Evolutionary conservation across 2,888 invertebrate genomes (phyloP), one percentile per base, ranked within the genome.

Genomic region (Arge pagana): DNA sequence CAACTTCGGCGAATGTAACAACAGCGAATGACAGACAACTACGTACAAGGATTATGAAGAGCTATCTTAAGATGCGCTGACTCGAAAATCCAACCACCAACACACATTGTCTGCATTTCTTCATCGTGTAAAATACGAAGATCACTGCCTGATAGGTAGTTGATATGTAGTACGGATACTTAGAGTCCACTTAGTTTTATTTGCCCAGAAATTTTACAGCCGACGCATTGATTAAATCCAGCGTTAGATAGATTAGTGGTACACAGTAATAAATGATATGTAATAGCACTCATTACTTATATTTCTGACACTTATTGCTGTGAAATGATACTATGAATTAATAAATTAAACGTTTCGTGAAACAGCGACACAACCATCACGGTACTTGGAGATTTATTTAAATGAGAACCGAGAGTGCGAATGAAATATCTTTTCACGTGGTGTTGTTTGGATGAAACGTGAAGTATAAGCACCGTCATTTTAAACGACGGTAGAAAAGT

Each of bases 41-140:
- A n/a, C n/a, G n/a, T n/a, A n/a, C n/a, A n/a, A n/a, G n/a, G n/a
- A n/a, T n/a, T n/a, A n/a, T n/a, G n/a, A n/a, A n/a, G n/a, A n/a
- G n/a, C n/a, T n/a, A n/a, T n/a, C 11, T 15, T 18, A 45, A 15
- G 60, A 63, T 63, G 68, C 67, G 68, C 68, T 64, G 68, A 67
- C 66, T 65, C 66, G 55, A 62, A 66, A 65, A 71, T 74, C 74
- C 69, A 80, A 82, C 82, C 82, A 81, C 82, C 82, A 82, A 77
- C 80, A 82, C 83, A 83, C 82, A 83, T 83, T 83, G 83, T 82
- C 82, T 83, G 82, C 82, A 81, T 81, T 76, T 74, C 54, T 65
- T 45, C 33, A 11, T 39, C 18, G 35, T 64, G 59, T 61, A 59
- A 63, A 59, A 56, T 53, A 57, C 48, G 52, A 55, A 63, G 56